These are phyloP conservation scores for Rattus norvegicus DNA, from an alignment of 2,113 vertebrate species.

Conservation along the genomic window GRCr8 NC_086022.1:38811501-38812000, in stretches of 20 bases:
- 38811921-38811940: background rate
- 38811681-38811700: background rate
- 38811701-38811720: background rate
- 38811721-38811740: background rate
- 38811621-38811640: background rate
- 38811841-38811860: background rate
- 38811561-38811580: background rate
- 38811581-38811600: background rate
- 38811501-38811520: background rate
- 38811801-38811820: background rate
- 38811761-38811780: background rate
- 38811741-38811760: background rate
- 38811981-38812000: background rate
- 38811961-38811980: background rate
- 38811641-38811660: background rate
- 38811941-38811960: background rate
- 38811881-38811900: background rate
- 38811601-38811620: background rate
- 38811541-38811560: background rate
- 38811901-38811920: background rate
- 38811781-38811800: background rate
- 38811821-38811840: background rate
- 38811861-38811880: background rate
- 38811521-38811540: constrained; percentile 37
- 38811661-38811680: background rate